A percentile compares a stretch with the other conserved stretches of the same genome.
Conservation (phyloP, 2,797 vertebrate species). For the Acestrorhynchus altus region DNA sequence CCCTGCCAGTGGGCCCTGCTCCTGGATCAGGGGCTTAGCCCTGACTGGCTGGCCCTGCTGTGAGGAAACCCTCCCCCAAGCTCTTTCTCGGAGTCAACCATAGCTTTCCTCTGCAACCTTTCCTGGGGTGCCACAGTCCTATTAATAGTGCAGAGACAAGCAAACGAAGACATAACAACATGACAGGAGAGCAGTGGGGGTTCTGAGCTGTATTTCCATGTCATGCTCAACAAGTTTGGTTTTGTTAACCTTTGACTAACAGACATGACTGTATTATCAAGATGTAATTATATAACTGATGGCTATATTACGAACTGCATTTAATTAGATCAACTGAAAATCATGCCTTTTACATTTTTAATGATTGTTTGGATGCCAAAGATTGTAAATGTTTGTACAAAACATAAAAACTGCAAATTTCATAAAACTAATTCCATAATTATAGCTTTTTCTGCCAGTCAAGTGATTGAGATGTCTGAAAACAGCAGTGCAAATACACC, state of each 20-base stretch:
- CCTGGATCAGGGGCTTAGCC: conserved; percentile 64
- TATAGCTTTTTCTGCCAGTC: too few species aligned
- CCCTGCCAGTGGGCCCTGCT: conserved; percentile 60
- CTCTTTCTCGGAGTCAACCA: conserved; percentile 67
- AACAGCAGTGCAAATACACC: too few species aligned
- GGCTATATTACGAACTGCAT: neutral
- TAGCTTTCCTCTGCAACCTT: conserved; percentile 66
- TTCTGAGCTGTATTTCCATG: conserved; percentile 62
- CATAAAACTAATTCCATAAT: too few species aligned
- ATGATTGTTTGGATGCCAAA: too few species aligned
- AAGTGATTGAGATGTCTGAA: too few species aligned
- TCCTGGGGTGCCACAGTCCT: conserved; percentile 64
- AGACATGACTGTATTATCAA: neutral
- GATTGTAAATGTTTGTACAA: too few species aligned
- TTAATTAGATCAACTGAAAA: neutral
- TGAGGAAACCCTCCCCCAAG: conserved; percentile 61
- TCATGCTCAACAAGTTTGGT: conserved; percentile 68
- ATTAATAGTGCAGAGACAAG: conserved; percentile 72
- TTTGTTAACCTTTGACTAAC: conserved; percentile 40
- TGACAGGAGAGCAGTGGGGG: conserved; percentile 56
- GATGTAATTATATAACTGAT: neutral
- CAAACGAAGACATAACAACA: conserved; percentile 71
- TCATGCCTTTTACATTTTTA: too few species aligned
- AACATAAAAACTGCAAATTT: too few species aligned
- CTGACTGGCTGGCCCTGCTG: conserved; percentile 51